Conservation (phyloP, 1,140 invertebrate species). For the Drosophila watanabei region DNA sequence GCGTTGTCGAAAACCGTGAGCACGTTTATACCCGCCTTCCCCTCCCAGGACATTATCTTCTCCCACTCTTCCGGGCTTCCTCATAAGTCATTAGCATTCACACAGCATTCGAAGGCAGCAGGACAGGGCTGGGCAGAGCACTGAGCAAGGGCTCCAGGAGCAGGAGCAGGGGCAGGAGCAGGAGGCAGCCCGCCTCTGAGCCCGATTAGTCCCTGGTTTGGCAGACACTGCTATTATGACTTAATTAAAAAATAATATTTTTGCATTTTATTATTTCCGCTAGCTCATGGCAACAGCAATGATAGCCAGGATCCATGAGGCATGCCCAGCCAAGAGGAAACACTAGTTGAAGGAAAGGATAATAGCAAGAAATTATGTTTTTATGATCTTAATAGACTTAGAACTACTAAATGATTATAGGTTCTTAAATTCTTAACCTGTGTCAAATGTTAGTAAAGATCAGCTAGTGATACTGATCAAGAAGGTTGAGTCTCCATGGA, state of each 20-base stretch:
- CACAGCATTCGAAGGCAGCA: slow-evolving; percentile 10
- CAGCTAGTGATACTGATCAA: too few relatives aligned
- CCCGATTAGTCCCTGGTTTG: slow-evolving; percentile 20
- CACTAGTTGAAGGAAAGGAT: neutral
- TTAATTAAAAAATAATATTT: slow-evolving; percentile 76
- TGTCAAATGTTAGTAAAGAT: neutral
- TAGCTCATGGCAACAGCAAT: neutral
- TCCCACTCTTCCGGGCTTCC: neutral
- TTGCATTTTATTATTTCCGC: slow-evolving; percentile 53
- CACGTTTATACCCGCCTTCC: slow-evolving; percentile 29
- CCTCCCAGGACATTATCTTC: slow-evolving; percentile 5
- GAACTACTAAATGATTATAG: neutral
- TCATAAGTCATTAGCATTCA: slow-evolving; percentile 56
- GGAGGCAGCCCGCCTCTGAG: neutral
- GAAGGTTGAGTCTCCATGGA: neutral
- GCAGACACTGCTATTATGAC: slow-evolving; percentile 60
- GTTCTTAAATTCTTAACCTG: too few relatives aligned
- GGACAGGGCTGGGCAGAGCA: neutral
- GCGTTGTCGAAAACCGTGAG: slow-evolving; percentile 46
- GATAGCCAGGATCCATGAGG: neutral
- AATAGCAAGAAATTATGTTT: too few relatives aligned
- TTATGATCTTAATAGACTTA: neutral
- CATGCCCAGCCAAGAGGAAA: neutral
- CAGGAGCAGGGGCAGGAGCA: neutral
- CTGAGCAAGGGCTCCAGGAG: neutral